Evolutionary conservation across 2,113 vertebrate genomes (phyloP), one percentile per base, ranked within the genome.

Genomic region (Corapipo altera): DNA sequence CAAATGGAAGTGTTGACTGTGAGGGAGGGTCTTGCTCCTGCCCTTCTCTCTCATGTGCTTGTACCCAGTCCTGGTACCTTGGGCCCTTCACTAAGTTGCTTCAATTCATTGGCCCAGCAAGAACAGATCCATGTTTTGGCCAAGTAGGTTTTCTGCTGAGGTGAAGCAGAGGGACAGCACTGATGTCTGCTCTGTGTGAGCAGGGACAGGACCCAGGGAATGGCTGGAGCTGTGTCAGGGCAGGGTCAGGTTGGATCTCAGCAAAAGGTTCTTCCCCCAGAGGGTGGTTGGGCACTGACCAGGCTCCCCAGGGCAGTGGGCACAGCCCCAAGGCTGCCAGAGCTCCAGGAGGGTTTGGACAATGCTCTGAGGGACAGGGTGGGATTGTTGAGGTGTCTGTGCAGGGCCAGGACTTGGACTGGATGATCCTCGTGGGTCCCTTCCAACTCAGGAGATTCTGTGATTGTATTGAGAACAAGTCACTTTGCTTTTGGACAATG

Each of bases 141-240:
- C 1, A 5, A 78, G 39, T 46, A 46, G 7, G 23, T 69, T 52
- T 87, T 52, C 46, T 61, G 5, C 69, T n/a, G 33, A 61, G 26
- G 9, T 43, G 62, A 59, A 59, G 37, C 33, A 59, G 32, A 51
- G 32, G 5, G 33, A 2, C 46, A 61, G 46, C 15, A 19, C 27
- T 2, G 0, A 3, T 27, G 54, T 22, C 37, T 52, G 52, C 62
- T 51, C 6, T 1, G 5, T 43, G 44, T 1, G 21, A 22, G 19
- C 62, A 86, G 44, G 5, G 13, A 44, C 64, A 77, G 64, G 1
- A 51, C 1, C 32, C 32, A 51, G 52, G 21, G 32, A 7, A 27
- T 0, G 2, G 72, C 84, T 69, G 72, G 64, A 26, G 54, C 46
- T 52, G 72, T 15, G 54, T 7, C 52, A 76, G 64, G 72, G 23